phyloP scores from a whole-genome alignment of 2,797 vertebrate species.

The Macroramphosus scolopax region DNA sequence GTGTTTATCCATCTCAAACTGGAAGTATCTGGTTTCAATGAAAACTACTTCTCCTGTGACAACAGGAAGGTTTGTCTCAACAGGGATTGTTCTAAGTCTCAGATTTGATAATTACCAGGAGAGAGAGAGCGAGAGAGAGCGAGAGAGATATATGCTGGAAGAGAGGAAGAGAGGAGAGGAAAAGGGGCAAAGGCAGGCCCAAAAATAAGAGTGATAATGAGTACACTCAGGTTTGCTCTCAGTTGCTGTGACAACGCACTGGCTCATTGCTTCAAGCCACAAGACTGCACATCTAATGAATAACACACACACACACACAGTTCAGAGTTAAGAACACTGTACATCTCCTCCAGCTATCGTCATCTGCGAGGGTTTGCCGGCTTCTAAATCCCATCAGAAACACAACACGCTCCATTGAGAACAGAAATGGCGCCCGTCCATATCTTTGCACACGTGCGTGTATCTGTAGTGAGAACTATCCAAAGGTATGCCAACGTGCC shows the following conservation, averaged over 20 bases:
- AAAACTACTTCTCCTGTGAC: not conserved
- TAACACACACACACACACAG: conserved; percentile 12
- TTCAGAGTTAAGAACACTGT: conserved; percentile 19
- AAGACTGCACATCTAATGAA: conserved; percentile 51
- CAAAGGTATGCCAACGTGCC: conserved; percentile 31
- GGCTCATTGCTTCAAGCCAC: conserved; percentile 42
- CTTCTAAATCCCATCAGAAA: conserved; percentile 26
- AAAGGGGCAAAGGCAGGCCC: conserved; percentile 31
- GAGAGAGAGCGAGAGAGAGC: conserved; percentile 1
- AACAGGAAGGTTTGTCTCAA: not conserved
- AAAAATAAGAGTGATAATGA: conserved; percentile 65
- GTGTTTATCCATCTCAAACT: not conserved
- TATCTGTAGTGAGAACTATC: conserved; percentile 16
- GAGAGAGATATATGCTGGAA: conserved; percentile 9
- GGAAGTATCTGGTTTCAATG: not conserved
- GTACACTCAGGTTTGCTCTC: conserved; percentile 57
- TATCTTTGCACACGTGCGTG: conserved; percentile 7
- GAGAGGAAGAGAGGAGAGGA: conserved; percentile 8
- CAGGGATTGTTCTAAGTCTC: not conserved
- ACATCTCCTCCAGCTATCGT: conserved; percentile 38
- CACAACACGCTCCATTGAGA: conserved; percentile 23
- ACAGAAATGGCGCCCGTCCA: conserved; percentile 24
- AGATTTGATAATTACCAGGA: not conserved
- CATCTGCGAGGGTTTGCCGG: conserved; percentile 26
- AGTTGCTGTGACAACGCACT: conserved; percentile 67